Percentiles rank a stretch among this genome's conserved stretches.
Evolutionary conservation across 2,797 vertebrate genomes (phyloP).

Genomic region (Molossus molossus): DNA sequence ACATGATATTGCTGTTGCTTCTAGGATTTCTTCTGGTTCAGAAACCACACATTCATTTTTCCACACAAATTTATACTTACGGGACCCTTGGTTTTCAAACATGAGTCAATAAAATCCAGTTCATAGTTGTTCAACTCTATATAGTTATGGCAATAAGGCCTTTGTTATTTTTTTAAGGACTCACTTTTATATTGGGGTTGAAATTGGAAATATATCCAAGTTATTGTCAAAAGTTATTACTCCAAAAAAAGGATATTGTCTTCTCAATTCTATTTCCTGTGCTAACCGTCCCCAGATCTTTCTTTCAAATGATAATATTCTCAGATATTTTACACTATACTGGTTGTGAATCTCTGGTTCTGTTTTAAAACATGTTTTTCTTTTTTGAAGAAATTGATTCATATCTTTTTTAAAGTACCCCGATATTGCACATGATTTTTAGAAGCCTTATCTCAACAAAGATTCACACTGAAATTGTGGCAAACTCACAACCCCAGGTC

Average conservation of each 20-base stretch:
- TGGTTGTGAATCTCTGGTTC: not conserved
- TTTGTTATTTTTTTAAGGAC: not conserved
- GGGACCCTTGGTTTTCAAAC: not conserved
- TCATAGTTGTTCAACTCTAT: not conserved
- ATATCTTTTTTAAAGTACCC: not conserved
- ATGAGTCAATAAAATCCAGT: not conserved
- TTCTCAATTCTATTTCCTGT: not conserved
- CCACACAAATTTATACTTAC: not conserved
- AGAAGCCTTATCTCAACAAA: not conserved
- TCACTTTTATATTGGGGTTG: not conserved
- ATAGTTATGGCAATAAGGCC: not conserved
- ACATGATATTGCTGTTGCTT: not conserved
- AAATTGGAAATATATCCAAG: not conserved
- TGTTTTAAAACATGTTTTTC: not conserved
- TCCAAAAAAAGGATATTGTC: not conserved
- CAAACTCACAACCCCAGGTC: not conserved
- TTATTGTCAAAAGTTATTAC: not conserved
- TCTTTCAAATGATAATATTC: not conserved
- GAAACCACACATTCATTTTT: not conserved
- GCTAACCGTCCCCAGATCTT: not conserved
- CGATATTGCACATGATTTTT: not conserved
- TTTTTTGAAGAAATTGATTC: not conserved
- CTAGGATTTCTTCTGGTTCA: constrained; percentile 4
- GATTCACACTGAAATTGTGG: not conserved
- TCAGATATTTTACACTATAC: not conserved